A percentile compares a stretch with the other conserved stretches of the same genome.
Conservation (phyloP, 2,113 vertebrate species). For the Speoplatyrhinus poulsoni region DNA sequence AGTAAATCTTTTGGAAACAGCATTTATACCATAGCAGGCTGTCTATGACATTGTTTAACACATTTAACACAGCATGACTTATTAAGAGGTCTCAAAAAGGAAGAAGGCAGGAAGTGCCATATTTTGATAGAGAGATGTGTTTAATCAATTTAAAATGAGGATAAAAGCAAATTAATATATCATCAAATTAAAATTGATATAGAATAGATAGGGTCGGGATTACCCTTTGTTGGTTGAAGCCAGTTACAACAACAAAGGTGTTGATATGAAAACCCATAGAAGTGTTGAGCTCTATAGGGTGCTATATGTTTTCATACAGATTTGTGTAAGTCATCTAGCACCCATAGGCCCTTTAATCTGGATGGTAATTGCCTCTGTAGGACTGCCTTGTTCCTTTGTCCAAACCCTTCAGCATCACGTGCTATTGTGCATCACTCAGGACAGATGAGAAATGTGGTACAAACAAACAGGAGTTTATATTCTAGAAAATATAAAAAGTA, state of each 20-base stretch:
- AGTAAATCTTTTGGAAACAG: neutral
- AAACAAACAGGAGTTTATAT: neutral
- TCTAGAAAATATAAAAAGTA: constrained; percentile 3
- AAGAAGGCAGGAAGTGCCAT: neutral
- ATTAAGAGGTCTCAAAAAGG: neutral
- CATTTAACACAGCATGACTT: neutral
- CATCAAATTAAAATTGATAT: too few relatives aligned
- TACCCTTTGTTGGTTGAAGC: too few relatives aligned
- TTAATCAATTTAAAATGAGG: neutral
- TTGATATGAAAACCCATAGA: too few relatives aligned
- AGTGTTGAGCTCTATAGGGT: neutral
- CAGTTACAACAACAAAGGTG: too few relatives aligned
- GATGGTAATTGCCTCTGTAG: neutral
- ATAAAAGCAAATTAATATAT: too few relatives aligned
- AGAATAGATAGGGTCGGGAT: too few relatives aligned
- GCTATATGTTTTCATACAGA: neutral
- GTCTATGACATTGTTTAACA: neutral
- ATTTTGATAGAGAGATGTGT: neutral
- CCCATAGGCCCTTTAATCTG: neutral
- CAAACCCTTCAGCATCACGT: neutral
- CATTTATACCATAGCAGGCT: neutral
- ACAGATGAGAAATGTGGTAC: neutral
- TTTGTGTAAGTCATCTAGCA: neutral
- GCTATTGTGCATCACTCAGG: neutral
- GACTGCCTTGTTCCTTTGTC: neutral